Evolutionary conservation across 2,888 invertebrate species (phyloP).

Genomic region (Cepaea hortensis): DNA sequence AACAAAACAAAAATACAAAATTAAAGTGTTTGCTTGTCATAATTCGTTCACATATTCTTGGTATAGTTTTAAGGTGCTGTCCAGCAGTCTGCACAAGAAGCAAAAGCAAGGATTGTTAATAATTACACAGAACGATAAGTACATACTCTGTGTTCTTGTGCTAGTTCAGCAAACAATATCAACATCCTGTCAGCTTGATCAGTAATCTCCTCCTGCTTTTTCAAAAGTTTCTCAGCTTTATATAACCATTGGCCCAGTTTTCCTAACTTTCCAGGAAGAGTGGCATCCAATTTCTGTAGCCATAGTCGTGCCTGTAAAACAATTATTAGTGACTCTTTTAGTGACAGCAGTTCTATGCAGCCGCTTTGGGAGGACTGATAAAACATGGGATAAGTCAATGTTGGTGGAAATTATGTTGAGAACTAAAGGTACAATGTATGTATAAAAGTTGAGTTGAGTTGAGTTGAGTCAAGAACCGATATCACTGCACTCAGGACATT

Average conservation of each 20-base stretch:
- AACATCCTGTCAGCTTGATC: conserved; percentile 39
- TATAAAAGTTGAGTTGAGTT: too few species aligned
- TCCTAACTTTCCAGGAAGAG: conserved; percentile 90
- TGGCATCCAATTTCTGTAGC: conserved; percentile 91
- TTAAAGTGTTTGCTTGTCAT: too few species aligned
- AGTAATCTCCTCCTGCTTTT: conserved; percentile 55
- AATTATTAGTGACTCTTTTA: neutral
- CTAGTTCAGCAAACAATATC: conserved; percentile 22
- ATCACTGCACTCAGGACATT: too few species aligned
- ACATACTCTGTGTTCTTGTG: conserved; percentile 38
- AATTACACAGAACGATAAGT: neutral
- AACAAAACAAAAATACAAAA: too few species aligned
- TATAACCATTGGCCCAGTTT: conserved; percentile 92
- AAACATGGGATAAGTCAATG: neutral
- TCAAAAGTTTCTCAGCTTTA: conserved; percentile 80
- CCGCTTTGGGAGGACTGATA: too few species aligned
- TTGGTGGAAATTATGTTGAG: too few species aligned
- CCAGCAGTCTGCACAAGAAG: too few species aligned
- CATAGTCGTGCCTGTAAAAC: conserved; percentile 78
- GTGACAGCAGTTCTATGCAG: neutral
- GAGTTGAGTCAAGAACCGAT: too few species aligned
- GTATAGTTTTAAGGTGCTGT: too few species aligned
- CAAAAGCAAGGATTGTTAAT: too few species aligned
- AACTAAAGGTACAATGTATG: too few species aligned
- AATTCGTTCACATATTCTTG: too few species aligned